Evolutionary conservation across 1,140 invertebrate species (phyloP).

Genomic region (Bombus haemorrhoidalis): DNA sequence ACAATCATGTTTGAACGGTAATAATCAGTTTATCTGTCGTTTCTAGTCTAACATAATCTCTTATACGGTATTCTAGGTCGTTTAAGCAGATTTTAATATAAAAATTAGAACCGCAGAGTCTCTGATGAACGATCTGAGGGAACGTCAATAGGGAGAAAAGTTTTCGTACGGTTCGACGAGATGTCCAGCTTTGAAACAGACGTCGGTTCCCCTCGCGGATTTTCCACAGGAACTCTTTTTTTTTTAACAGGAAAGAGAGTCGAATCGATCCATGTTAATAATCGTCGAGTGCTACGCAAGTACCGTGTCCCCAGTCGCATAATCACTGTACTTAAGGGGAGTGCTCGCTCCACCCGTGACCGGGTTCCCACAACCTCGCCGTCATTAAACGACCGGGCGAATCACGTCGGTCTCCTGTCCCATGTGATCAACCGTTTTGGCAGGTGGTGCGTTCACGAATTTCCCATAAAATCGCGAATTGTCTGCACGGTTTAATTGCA

Average conservation of each 20-base stretch:
- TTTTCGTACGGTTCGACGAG: neutral
- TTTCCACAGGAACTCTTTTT: constrained; percentile 12
- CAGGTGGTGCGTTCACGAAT: constrained; percentile 75
- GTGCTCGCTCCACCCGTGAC: constrained; percentile 71
- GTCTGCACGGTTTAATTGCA: constrained; percentile 57
- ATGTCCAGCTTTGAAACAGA: neutral
- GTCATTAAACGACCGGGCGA: constrained; percentile 67
- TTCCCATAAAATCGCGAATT: constrained; percentile 74
- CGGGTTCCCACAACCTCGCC: constrained; percentile 79
- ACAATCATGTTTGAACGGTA: no score
- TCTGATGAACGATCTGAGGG: no score
- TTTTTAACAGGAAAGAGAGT: constrained; percentile 38
- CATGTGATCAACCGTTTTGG: constrained; percentile 67
- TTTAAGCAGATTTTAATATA: no score
- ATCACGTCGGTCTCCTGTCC: constrained; percentile 56
- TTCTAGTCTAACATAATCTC: no score
- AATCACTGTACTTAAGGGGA: constrained; percentile 79
- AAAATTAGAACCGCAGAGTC: no score
- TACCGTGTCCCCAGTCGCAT: constrained; percentile 75
- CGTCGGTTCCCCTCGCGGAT: constrained; percentile 12
- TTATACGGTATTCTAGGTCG: no score
- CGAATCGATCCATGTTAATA: constrained; percentile 57
- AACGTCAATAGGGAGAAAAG: no score
- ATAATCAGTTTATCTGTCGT: no score
- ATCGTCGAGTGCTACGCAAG: constrained; percentile 68